A percentile compares a stretch with the other conserved stretches of the same genome.
Evolutionary conservation across 1,140 invertebrate species (phyloP).

Genomic region (Hylyphantes graminicola): DNA sequence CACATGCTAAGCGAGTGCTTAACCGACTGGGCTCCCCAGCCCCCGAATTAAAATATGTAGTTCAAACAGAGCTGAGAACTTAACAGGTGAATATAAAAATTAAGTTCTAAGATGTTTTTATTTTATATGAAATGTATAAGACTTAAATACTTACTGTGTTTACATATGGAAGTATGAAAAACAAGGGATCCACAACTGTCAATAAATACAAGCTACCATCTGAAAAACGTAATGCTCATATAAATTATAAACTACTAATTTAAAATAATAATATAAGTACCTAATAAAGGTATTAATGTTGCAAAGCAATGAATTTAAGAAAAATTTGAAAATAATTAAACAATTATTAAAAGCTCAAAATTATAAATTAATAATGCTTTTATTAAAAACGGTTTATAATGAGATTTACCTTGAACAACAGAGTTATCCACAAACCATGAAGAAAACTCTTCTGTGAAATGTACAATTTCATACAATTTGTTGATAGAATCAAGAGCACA

Average conservation of each 20-base stretch:
- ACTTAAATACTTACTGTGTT: conserved; percentile 22
- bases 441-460: conserved; percentile 40
- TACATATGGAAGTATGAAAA: conserved; percentile 43
- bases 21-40: too few relatives aligned
- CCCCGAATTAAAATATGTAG: too few relatives aligned
- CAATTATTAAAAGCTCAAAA: too few relatives aligned
- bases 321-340: too few relatives aligned
- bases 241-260: too few relatives aligned
- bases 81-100: not conserved
- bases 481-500: conserved; percentile 39
- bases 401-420: conserved; percentile 23
- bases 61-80: too few relatives aligned
- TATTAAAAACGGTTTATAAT: too few relatives aligned
- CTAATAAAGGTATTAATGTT: too few relatives aligned
- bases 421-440: conserved; percentile 42
- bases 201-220: conserved; percentile 41
- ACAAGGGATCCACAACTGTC: conserved; percentile 42
- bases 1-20: too few relatives aligned
- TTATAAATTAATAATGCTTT: too few relatives aligned
- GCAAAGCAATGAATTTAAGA: too few relatives aligned
- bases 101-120: not conserved
- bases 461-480: conserved; percentile 48
- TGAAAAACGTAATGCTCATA: not conserved
- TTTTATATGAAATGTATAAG: not conserved
- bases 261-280: too few relatives aligned